phyloP scores from a whole-genome alignment of 2,797 vertebrate species.

The Phrynocephalus vlangalii region DNA sequence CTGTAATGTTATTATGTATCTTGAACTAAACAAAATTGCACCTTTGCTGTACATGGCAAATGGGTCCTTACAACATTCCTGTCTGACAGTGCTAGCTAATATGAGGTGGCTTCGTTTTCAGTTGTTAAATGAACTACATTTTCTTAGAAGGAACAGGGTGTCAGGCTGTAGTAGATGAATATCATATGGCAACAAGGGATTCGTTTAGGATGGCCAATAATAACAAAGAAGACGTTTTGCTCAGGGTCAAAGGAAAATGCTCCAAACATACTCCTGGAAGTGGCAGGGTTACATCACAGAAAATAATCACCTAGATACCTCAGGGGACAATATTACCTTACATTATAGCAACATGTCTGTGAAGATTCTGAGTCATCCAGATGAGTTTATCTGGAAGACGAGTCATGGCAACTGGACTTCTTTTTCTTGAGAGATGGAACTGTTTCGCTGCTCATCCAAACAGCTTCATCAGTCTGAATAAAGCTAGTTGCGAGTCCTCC shows the following conservation, averaged over 20 bases:
- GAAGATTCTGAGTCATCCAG: not conserved
- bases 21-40: not conserved
- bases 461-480: no score
- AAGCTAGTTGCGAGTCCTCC: no score
- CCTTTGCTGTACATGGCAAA: not conserved
- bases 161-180: not conserved
- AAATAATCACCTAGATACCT: not conserved
- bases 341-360: not conserved
- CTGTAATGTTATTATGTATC: constrained; percentile 20
- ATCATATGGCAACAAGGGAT: not conserved
- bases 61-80: not conserved
- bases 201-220: constrained; percentile 8
- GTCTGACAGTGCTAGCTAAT: not conserved
- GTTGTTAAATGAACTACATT: not conserved
- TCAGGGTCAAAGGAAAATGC: not conserved
- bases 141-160: constrained; percentile 10
- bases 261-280: not conserved
- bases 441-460: no score
- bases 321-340: constrained; percentile 10
- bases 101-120: not conserved
- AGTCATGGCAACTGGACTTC: no score
- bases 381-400: no score
- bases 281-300: not conserved
- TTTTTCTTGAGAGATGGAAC: no score
- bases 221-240: not conserved